These are phyloP conservation scores for Bagarius yarrelli DNA, from an alignment of 2,113 vertebrate species.

Conservation along the genomic window DNA sequence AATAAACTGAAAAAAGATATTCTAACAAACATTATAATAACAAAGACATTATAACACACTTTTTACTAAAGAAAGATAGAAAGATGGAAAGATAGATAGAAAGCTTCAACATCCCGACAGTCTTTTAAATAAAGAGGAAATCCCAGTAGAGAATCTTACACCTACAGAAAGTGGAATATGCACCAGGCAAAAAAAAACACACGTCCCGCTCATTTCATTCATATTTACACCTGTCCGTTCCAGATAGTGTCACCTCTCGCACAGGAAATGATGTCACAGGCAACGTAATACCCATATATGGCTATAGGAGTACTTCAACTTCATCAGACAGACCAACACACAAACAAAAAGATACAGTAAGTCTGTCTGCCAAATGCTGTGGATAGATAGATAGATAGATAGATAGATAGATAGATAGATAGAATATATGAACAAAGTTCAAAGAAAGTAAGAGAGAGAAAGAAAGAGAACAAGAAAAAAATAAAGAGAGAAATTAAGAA, in stretches of 20 bases:
- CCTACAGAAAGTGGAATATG: neutral
- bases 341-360: too few relatives aligned
- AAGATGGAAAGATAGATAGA: neutral
- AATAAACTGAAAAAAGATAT: too few relatives aligned
- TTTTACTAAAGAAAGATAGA: neutral
- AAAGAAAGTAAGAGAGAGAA: neutral
- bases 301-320: neutral
- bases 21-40: too few relatives aligned
- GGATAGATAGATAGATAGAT: too few relatives aligned
- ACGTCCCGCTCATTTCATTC: neutral
- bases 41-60: too few relatives aligned
- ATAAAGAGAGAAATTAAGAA: neutral
- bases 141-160: neutral
- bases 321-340: too few relatives aligned
- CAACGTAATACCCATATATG: neutral
- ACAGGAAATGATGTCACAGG: constrained; percentile 1
- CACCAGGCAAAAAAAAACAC: neutral
- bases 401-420: too few relatives aligned
- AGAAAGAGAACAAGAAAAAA: neutral
- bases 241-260: neutral
- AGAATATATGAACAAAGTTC: neutral
- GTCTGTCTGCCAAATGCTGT: too few relatives aligned
- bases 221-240: neutral
- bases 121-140: neutral
- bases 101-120: neutral